Evolutionary conservation across 2,113 vertebrate species (phyloP).

Genomic region (Aphelocoma coerulescens): DNA sequence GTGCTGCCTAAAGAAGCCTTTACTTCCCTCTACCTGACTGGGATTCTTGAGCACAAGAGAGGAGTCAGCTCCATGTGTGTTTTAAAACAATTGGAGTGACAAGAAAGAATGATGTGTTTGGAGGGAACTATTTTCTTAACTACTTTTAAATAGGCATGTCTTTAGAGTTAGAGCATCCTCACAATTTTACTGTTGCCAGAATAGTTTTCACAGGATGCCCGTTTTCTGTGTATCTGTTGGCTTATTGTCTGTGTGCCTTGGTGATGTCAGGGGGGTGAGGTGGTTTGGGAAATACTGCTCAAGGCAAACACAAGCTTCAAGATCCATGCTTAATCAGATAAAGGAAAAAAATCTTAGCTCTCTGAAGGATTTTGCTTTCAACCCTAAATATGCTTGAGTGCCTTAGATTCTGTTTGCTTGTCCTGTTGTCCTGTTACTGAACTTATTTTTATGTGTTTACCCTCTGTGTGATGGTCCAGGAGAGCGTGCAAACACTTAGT

Average conservation of each 20-base stretch:
- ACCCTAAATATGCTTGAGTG: neutral
- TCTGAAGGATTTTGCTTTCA: neutral
- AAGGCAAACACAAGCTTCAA: neutral
- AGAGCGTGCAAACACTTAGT: rapidly evolving
- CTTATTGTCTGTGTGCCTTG: neutral
- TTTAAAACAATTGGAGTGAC: neutral
- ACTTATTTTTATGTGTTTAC: neutral
- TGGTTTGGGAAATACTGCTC: neutral
- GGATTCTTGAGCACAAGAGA: neutral
- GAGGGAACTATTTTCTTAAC: neutral
- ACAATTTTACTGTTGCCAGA: neutral
- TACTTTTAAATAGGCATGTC: neutral
- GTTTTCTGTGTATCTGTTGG: rapidly evolving
- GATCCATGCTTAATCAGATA: neutral
- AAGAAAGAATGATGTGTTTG: neutral
- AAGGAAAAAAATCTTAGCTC: neutral
- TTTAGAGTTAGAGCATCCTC: neutral
- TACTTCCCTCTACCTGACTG: neutral
- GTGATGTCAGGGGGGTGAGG: neutral
- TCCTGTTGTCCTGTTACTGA: neutral
- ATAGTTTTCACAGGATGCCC: neutral
- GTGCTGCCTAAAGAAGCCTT: neutral
- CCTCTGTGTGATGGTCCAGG: neutral
- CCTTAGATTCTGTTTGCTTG: neutral
- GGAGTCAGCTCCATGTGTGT: rapidly evolving